Conservation (phyloP, 1,140 invertebrate species). For the Drosophila micromelanica region DNA sequence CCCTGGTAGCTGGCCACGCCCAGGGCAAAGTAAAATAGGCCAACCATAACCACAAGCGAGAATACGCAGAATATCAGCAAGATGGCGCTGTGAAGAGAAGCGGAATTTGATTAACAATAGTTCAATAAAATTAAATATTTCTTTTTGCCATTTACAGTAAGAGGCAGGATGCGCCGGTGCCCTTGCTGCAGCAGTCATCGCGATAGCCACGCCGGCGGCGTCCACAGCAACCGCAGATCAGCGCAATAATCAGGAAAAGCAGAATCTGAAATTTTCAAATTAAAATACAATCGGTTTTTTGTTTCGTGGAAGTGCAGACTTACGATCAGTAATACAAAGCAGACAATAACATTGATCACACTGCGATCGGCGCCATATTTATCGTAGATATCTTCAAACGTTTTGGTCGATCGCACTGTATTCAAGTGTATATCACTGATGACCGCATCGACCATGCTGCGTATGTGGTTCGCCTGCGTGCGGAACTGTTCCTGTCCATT, state of each 20-base stretch:
- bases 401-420: slow-evolving; percentile 41
- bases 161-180: slow-evolving; percentile 91
- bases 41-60: slow-evolving; percentile 88
- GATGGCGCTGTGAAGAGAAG: slow-evolving; percentile 88
- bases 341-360: slow-evolving; percentile 80
- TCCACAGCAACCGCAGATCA: slow-evolving; percentile 90
- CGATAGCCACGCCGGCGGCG: slow-evolving; percentile 43
- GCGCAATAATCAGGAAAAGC: slow-evolving; percentile 87
- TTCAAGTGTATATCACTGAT: slow-evolving; percentile 53
- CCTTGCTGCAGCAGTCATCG: slow-evolving; percentile 92
- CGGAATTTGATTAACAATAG: slow-evolving; percentile 1
- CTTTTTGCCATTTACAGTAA: slow-evolving; percentile 88
- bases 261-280: slow-evolving; percentile 47
- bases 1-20: slow-evolving; percentile 90
- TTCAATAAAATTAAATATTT: neutral
- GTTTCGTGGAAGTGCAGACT: neutral
- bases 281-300: neutral
- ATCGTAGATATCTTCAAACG: slow-evolving; percentile 66
- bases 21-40: slow-evolving; percentile 89
- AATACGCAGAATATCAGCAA: slow-evolving; percentile 92
- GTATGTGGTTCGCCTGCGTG: slow-evolving; percentile 39
- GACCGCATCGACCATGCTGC: slow-evolving; percentile 53
- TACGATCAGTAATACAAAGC: slow-evolving; percentile 85
- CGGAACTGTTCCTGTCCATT: slow-evolving; percentile 40
- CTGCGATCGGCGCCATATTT: slow-evolving; percentile 55